Evolutionary conservation across 2,113 vertebrate species (phyloP).

Genomic region (Pionites leucogaster): DNA sequence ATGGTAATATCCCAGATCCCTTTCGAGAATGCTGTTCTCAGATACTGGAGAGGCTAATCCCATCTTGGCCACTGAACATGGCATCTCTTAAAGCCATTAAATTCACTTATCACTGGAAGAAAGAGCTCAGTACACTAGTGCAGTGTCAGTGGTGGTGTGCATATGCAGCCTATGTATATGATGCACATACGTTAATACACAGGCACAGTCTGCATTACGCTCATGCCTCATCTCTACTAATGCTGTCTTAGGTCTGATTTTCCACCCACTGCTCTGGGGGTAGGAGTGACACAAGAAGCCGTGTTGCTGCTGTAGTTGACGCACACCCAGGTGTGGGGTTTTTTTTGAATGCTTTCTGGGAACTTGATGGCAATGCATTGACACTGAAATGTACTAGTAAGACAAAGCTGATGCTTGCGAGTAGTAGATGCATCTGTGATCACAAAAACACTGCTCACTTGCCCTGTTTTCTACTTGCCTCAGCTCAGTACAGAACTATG

Average conservation of each 20-base stretch:
- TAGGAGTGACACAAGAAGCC: neutral
- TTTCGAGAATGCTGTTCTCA: neutral
- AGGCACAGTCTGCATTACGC: neutral
- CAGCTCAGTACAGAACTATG: neutral
- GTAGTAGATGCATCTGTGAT: neutral
- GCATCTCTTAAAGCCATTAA: neutral
- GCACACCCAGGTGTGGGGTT: neutral
- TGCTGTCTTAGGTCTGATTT: neutral
- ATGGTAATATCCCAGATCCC: neutral
- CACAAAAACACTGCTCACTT: neutral
- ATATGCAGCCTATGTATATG: neutral
- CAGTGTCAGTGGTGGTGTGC: neutral
- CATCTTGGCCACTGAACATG: neutral
- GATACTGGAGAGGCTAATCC: neutral
- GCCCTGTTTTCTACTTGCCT: neutral
- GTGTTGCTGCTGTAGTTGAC: neutral
- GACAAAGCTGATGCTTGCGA: neutral
- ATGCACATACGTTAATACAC: accelerated
- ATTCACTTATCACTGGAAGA: neutral
- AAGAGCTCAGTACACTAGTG: neutral
- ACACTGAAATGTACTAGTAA: neutral
- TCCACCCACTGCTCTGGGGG: neutral
- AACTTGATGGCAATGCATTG: neutral
- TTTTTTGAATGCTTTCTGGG: neutral
- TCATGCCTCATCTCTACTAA: neutral